Conservation (phyloP, 2,797 vertebrate genomes). For the Halcyon smyrnensis region DNA sequence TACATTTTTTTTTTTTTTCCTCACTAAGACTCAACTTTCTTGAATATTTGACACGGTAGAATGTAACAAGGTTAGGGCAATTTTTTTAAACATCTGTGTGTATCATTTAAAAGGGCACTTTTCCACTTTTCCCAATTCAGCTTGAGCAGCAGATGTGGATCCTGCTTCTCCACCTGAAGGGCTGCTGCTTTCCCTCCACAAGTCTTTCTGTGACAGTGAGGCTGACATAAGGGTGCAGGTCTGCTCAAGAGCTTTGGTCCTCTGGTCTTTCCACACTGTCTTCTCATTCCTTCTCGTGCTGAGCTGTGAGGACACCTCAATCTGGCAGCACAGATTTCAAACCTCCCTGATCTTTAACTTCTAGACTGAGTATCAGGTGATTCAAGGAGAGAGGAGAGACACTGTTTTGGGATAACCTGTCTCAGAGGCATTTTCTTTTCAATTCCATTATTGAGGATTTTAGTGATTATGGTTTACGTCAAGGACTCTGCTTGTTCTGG, state of each 20-base stretch:
- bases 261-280: neutral
- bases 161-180: neutral
- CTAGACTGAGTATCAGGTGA: neutral
- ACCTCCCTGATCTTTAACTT: neutral
- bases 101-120: neutral
- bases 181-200: fast-evolving
- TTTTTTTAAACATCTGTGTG: neutral
- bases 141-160: neutral
- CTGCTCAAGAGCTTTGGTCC: neutral
- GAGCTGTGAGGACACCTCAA: neutral
- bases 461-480: neutral
- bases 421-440: neutral
- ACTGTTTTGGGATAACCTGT: neutral
- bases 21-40: neutral
- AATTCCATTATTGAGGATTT: neutral
- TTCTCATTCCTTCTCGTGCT: neutral
- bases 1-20: neutral
- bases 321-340: neutral
- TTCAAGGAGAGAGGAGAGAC: fast-evolving
- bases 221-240: fast-evolving
- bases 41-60: neutral
- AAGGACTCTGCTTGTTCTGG: neutral
- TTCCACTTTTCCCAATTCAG: neutral
- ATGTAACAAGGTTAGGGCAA: neutral
- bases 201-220: neutral